Base-by-base conservation (phyloP, 1,140 invertebrate genomes). In the Papilio xuthus region DNA sequence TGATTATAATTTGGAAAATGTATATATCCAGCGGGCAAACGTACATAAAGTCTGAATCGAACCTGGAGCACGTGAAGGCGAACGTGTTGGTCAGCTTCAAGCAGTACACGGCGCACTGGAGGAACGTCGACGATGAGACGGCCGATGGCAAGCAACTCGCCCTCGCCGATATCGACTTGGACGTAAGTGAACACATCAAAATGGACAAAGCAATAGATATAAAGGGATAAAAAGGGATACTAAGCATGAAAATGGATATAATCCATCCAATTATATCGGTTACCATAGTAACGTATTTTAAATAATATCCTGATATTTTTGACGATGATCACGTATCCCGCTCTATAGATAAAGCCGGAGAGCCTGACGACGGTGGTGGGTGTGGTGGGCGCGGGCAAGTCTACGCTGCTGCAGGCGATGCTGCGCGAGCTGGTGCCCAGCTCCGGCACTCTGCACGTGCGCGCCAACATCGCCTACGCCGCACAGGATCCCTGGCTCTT, bases 361-460 rank as follows among this genome's bases (percentile, higher is more conserved):
- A 94, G 96, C 41, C 85, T 98, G 13, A 90, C 97, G 0, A 96
- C 96, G 0, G 92, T 98, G 4, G 96, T 98, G 56, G 97, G 97
- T 4, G 95, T 96, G 50, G 97, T 98, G 42, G 97, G 97, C 8
- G 94, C 96, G 0, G 97, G 97, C 18, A 98, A 98, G 84, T 95
- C 95, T 0, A 96, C 97, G 8, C 92, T 98, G 0, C 91, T 98
- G 0, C 96, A 98, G 86, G 95, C 96, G 0, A 95, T 98, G 50
- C 90, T 99, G 0, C 95, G 96, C 15, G 98, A 99, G 88, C 87
- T 98, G 9, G 79, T 87, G n/a, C 91, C 95, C 1, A 87, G 88
- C 37, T 78, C 86, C n/a, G 95, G 94, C 0, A 81, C 86, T 8
- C 72, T 95, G 10, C 23, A 87, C 13, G 83, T 94, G 0, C 83